Conservation (phyloP, 2,797 vertebrate genomes). For the Epinephelus coioides region DNA sequence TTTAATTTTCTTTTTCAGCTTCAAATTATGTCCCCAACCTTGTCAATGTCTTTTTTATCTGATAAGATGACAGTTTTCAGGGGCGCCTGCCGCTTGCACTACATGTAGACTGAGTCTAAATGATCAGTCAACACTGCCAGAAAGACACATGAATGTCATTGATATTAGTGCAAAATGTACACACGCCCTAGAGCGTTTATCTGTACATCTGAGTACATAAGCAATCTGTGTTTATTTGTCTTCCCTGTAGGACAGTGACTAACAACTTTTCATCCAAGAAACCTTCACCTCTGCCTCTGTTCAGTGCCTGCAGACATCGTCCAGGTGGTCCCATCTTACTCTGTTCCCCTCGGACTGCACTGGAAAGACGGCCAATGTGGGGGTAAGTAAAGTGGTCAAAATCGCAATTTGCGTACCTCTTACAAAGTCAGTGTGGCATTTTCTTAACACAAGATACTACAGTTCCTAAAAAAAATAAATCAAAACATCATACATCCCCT, state of each 20-base stretch:
- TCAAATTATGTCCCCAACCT: too few relatives aligned
- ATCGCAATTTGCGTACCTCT: neutral
- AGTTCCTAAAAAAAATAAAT: neutral
- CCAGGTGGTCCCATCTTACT: slow-evolving; percentile 78
- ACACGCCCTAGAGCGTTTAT: neutral
- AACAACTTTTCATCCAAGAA: slow-evolving; percentile 71
- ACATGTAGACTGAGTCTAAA: too few relatives aligned
- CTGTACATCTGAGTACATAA: neutral
- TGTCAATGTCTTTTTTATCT: too few relatives aligned
- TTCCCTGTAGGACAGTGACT: slow-evolving; percentile 70
- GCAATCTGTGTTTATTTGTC: slow-evolving; percentile 6
- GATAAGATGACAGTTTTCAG: too few relatives aligned
- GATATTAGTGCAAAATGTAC: neutral
- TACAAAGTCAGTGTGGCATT: neutral
- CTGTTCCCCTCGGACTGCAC: slow-evolving; percentile 51
- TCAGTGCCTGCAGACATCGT: slow-evolving; percentile 84
- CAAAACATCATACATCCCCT: neutral
- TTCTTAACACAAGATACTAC: neutral
- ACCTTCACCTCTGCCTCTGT: slow-evolving; percentile 69
- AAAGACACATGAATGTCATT: neutral
- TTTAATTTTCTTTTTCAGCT: too few relatives aligned
- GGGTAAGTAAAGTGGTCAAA: slow-evolving; percentile 49
- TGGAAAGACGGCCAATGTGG: slow-evolving; percentile 63
- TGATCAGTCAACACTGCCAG: neutral
- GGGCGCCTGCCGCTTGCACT: too few relatives aligned